These are phyloP conservation scores for Diadema setosum DNA, from an alignment of 35 echinoderm and acorn worm species.

Conservation along the genomic window DNA sequence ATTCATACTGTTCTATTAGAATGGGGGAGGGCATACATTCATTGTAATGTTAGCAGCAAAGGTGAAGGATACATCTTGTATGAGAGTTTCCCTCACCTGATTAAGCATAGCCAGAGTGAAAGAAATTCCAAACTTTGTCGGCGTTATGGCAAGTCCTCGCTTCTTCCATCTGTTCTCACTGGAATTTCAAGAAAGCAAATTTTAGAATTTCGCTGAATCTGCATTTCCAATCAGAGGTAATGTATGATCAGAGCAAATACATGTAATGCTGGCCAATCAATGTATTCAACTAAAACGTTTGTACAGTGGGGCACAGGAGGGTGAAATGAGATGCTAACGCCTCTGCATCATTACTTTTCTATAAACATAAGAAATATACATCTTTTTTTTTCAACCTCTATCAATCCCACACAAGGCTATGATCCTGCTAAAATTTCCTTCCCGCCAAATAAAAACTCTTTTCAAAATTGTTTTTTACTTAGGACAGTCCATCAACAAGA, in stretches of 20 bases:
- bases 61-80: too few relatives aligned
- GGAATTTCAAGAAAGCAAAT: not conserved
- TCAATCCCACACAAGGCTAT: too few relatives aligned
- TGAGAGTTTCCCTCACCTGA: constrained; percentile 76
- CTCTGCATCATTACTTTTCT: too few relatives aligned
- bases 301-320: not conserved
- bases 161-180: constrained; percentile 90
- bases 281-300: not conserved
- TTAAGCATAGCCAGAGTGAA: constrained; percentile 42
- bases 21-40: too few relatives aligned
- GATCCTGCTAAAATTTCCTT: too few relatives aligned
- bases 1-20: too few relatives aligned
- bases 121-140: constrained; percentile 65
- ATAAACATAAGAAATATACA: too few relatives aligned
- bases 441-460: too few relatives aligned
- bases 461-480: too few relatives aligned
- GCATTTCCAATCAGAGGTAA: not conserved
- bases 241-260: not conserved
- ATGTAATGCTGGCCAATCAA: not conserved
- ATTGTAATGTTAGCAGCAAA: too few relatives aligned
- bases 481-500: too few relatives aligned
- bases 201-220: not conserved
- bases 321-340: not conserved
- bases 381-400: too few relatives aligned
- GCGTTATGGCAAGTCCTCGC: constrained; percentile 68